Base-by-base conservation (phyloP, 2,113 vertebrate species). In the Microtus ochrogaster region DNA sequence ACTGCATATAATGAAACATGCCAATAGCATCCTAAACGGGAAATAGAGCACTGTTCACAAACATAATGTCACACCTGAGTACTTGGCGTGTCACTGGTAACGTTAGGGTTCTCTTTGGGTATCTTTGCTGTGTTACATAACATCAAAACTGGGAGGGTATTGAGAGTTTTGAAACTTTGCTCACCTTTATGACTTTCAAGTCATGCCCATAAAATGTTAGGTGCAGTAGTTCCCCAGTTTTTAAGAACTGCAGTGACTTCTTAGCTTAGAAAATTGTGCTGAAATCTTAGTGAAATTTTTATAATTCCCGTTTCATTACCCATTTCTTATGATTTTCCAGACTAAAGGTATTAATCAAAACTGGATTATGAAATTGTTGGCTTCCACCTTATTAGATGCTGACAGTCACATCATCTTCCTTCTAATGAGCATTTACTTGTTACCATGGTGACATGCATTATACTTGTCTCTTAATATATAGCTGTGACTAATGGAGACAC, bases 251-350 rank as follows among this genome's bases (percentile, higher is more conserved):
- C 5, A 28, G 81, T 52, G 44, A 22, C 22, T 73, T 95, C 28
- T 77, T 93, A 49, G 9, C 41, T 86, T 93, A n/a, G 70, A 93
- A 96, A 94, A 76, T 58, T 2, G 1, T 92, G 9, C 36, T 55
- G 12, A 92, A 83, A 52, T 92, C 14, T 52, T 70, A 7, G 44
- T 76, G 39, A 91, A 79, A n/a, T 47, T 74, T n/a, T 94, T n/a
- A 39, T 21, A 63, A 28, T 82, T 81, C 24, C 55, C 49, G 55
- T 86, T 90, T 89, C 17, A 49, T 86, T 55, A 22, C 61, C 68
- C 5, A 44, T 81, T 55, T 22, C 68, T 58, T 10, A 65, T 82
- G 11, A 58, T 41, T 84, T 74, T 44, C 7, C 77, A 81, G 9
- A 72, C 81, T 73, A 39, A 30, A 2, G 12, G 5, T 83, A 61